Evolutionary conservation across 2,888 invertebrate species (phyloP).

Genomic region (Mesodorylaimus sp.): DNA sequence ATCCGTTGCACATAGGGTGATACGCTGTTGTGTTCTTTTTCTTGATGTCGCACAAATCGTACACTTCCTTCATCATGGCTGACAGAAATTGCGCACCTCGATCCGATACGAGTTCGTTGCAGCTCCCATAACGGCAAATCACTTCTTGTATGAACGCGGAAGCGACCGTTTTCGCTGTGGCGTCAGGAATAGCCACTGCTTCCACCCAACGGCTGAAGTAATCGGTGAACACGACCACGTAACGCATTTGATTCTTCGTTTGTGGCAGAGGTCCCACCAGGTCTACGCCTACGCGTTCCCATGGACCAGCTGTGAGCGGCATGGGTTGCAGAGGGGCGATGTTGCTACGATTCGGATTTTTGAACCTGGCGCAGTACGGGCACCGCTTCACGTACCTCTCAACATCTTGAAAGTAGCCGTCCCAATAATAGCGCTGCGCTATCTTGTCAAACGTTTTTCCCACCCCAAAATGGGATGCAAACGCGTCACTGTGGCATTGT

Average conservation of each 20-base stretch:
- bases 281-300: not conserved
- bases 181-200: not conserved
- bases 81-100: not conserved
- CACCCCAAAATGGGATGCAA: not conserved
- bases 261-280: not conserved
- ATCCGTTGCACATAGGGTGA: not conserved
- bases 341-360: not conserved
- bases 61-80: not conserved
- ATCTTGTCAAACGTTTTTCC: not conserved
- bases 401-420: not conserved
- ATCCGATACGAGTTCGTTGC: not conserved
- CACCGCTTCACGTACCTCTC: not conserved
- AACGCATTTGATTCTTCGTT: not conserved
- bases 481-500: not conserved
- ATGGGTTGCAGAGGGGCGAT: not conserved
- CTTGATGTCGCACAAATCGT: not conserved
- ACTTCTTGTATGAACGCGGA: not conserved
- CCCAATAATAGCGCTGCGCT: not conserved
- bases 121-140: not conserved
- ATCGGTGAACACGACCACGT: not conserved
- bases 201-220: not conserved
- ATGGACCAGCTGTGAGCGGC: not conserved
- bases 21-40: not conserved
- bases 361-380: not conserved
- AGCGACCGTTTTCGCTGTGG: not conserved